Conservation (phyloP, 2,888 invertebrate species). For the Heliconius aoede region DNA sequence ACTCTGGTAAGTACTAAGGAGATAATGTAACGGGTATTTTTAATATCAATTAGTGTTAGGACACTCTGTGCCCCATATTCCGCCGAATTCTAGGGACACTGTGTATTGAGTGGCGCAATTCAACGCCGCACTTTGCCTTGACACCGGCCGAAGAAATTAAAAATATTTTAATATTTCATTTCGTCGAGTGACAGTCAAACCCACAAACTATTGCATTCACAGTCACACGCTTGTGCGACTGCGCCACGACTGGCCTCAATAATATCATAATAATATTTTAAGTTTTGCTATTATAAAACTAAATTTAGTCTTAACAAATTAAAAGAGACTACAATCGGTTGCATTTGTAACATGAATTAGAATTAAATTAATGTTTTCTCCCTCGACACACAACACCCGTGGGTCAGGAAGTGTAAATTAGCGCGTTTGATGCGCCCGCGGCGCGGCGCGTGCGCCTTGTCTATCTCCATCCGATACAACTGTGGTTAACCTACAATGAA, state of each 20-base stretch:
- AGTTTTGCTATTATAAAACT: not conserved
- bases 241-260: too few species aligned
- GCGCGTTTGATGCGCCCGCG: slow-evolving; percentile 51
- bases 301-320: not conserved
- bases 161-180: too few species aligned
- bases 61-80: too few species aligned
- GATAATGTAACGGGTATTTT: not conserved
- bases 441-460: slow-evolving; percentile 57
- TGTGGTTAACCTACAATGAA: slow-evolving; percentile 14
- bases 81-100: too few species aligned
- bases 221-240: too few species aligned
- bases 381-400: slow-evolving; percentile 48
- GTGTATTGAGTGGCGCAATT: too few species aligned
- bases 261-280: not conserved
- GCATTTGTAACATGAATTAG: slow-evolving; percentile 21
- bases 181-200: too few species aligned
- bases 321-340: not conserved
- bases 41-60: too few species aligned
- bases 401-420: slow-evolving; percentile 62
- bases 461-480: slow-evolving; percentile 45
- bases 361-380: slow-evolving; percentile 30
- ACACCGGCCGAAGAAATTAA: too few species aligned
- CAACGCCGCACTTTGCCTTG: too few species aligned
- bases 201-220: too few species aligned
- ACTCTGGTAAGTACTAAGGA: not conserved